These are phyloP conservation scores for Vombatus ursinus DNA, from an alignment of 2,113 vertebrate genomes.

Conservation along the genomic window DNA sequence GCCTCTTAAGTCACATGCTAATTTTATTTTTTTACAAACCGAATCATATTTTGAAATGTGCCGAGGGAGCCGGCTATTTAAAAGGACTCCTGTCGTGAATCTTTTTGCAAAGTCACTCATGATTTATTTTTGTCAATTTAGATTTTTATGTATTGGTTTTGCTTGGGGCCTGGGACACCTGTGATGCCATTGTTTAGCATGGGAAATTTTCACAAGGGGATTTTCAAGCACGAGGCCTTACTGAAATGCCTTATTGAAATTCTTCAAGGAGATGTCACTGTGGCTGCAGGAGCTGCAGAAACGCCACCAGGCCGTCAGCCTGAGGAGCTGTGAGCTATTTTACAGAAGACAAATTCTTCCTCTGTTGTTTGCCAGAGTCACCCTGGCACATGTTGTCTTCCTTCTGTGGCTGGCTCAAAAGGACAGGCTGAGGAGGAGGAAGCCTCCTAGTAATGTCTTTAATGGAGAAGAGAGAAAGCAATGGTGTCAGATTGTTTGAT, in stretches of 20 bases:
- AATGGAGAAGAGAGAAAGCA: not conserved
- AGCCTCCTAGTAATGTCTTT: not conserved
- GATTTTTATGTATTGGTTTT: slow-evolving; percentile 1
- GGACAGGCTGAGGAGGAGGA: not conserved
- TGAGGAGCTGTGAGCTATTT: not conserved
- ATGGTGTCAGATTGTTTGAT: not conserved
- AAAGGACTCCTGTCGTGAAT: slow-evolving; percentile 39
- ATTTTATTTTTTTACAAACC: not conserved
- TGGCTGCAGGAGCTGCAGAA: not conserved
- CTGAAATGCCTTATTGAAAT: not conserved
- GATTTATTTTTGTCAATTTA: slow-evolving; percentile 42
- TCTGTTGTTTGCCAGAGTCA: not conserved
- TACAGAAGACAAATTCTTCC: not conserved
- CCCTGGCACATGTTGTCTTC: not conserved
- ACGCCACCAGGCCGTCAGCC: not conserved
- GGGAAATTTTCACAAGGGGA: slow-evolving; percentile 20
- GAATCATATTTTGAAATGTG: not conserved
- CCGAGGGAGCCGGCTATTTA: slow-evolving; percentile 7
- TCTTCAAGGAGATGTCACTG: not conserved
- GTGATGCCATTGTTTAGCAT: not conserved
- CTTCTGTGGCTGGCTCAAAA: not conserved
- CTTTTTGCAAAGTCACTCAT: slow-evolving; percentile 10
- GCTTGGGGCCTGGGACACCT: slow-evolving; percentile 41
- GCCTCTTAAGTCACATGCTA: not conserved
- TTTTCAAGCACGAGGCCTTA: slow-evolving; percentile 22